These are phyloP conservation scores for Ambastaia sidthimunki DNA, from an alignment of 2,797 vertebrate genomes.

Conservation along the genomic window DNA sequence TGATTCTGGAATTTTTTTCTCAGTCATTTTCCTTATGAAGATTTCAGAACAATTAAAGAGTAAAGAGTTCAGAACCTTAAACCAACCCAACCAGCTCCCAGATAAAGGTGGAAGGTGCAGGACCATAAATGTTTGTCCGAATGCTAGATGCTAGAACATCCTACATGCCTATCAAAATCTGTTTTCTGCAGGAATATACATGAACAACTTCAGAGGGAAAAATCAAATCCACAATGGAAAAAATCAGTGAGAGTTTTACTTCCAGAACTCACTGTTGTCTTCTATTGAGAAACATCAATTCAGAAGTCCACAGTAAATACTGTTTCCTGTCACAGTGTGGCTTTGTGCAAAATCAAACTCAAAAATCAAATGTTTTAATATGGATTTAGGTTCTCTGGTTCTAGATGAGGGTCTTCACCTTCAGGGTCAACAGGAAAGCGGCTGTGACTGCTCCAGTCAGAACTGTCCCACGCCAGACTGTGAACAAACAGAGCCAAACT, in stretches of 20 bases:
- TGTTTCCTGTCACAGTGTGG: not conserved
- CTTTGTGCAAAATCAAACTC: constrained; percentile 16
- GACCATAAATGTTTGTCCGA: too few relatives aligned
- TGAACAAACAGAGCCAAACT: not conserved
- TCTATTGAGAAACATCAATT: not conserved
- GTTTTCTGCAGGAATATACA: too few relatives aligned
- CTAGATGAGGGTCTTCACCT: constrained; percentile 61
- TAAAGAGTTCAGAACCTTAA: too few relatives aligned
- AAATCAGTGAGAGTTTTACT: not conserved
- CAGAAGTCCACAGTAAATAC: not conserved
- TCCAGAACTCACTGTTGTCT: not conserved
- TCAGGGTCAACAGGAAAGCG: constrained; percentile 83
- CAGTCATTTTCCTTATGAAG: not conserved
- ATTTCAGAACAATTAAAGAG: too few relatives aligned
- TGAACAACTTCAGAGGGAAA: too few relatives aligned
- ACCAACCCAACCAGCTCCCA: too few relatives aligned
- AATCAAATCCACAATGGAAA: not conserved
- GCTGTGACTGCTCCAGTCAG: constrained; percentile 86
- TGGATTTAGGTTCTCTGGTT: not conserved
- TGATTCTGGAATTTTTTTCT: constrained; percentile 5
- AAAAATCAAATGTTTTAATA: constrained; percentile 25
- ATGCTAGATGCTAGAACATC: too few relatives aligned
- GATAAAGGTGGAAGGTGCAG: too few relatives aligned
- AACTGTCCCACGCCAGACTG: constrained; percentile 86
- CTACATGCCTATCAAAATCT: too few relatives aligned